A percentile compares a stretch with the other conserved stretches of the same genome.
Conservation (phyloP, 2,797 vertebrate genomes). For the Caiman crocodilus region DNA sequence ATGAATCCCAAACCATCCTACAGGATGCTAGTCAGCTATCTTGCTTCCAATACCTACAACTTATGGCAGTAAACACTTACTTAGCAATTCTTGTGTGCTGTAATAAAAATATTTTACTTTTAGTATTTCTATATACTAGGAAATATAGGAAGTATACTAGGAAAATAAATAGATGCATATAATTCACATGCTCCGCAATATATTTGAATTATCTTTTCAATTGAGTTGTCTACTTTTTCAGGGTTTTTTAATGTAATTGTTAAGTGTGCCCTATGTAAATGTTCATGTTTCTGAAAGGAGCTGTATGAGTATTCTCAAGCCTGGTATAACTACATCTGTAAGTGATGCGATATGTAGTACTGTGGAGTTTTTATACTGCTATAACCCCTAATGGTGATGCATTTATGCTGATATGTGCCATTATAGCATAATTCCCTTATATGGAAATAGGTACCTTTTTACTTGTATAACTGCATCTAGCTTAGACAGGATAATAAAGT, state of each 20-base stretch:
- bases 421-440: not conserved
- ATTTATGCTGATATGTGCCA: not conserved
- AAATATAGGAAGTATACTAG: not conserved
- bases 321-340: too few species aligned
- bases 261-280: not conserved
- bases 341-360: too few species aligned
- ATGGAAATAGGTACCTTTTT: not conserved
- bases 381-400: not conserved
- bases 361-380: not conserved
- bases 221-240: not conserved
- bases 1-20: not conserved
- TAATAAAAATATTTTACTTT: not conserved
- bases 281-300: not conserved
- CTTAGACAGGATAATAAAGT: too few species aligned
- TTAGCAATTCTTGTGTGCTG: not conserved
- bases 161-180: slow-evolving; percentile 9
- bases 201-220: not conserved
- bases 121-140: not conserved
- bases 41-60: not conserved
- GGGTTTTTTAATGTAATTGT: not conserved
- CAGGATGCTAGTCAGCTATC: slow-evolving; percentile 9
- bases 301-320: not conserved
- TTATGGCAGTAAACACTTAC: not conserved
- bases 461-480: too few species aligned
- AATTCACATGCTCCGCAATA: not conserved